These are phyloP conservation scores for Tachysurus fulvidraco DNA, from an alignment of 2,113 vertebrate genomes.

Conservation along the genomic window DNA sequence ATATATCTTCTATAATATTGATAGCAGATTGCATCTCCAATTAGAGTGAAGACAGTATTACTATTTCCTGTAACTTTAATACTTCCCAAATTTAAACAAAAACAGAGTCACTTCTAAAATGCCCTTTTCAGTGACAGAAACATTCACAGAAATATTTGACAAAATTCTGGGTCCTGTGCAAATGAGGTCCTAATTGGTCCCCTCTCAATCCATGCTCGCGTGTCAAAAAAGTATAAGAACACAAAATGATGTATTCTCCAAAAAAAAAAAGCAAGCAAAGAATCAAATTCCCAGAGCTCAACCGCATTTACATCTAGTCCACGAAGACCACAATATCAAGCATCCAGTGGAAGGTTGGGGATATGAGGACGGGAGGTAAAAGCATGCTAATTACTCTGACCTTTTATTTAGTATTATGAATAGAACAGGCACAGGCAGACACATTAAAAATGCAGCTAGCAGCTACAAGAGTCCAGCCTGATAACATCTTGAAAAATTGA, in stretches of 20 bases:
- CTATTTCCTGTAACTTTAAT: not conserved
- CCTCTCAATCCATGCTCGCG: not conserved
- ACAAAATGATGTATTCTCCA: not conserved
- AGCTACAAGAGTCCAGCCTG: slow-evolving; percentile 67
- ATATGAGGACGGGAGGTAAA: not conserved
- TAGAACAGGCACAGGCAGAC: slow-evolving; percentile 61
- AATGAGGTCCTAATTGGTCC: not conserved
- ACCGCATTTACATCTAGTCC: slow-evolving; percentile 1
- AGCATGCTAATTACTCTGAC: slow-evolving; percentile 62
- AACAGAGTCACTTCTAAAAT: not conserved
- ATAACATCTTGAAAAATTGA: slow-evolving; percentile 65
- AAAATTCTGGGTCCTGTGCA: not conserved
- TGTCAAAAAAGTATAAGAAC: not conserved
- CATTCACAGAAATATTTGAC: not conserved
- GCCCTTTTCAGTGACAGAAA: not conserved
- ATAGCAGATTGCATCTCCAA: not conserved
- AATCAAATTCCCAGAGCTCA: slow-evolving; percentile 14
- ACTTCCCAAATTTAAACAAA: not conserved
- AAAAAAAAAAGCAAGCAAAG: slow-evolving; percentile 3
- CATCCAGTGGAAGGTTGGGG: slow-evolving; percentile 23
- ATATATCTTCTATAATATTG: not conserved
- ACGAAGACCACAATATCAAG: slow-evolving; percentile 16
- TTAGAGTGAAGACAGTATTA: not conserved
- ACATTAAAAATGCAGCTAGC: slow-evolving; percentile 69
- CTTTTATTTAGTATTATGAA: slow-evolving; percentile 65